Percentiles rank a stretch among this genome's conserved stretches.
These are phyloP conservation scores for Pseudobourletiella spinata DNA, from an alignment of 1,140 invertebrate species.

Conservation along the genomic window DNA sequence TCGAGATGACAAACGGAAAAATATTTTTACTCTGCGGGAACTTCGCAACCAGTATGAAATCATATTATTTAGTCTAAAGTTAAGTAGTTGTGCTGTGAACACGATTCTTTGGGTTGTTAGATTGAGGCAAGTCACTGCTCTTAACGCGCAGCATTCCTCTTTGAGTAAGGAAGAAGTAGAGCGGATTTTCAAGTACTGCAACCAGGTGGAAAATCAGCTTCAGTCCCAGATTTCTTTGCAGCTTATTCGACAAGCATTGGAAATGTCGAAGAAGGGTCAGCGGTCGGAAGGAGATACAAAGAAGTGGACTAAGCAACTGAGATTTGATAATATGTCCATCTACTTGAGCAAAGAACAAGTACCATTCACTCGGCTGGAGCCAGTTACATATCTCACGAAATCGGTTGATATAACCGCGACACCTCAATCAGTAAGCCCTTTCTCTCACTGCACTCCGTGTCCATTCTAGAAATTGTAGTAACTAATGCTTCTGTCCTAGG, in stretches of 20 bases:
- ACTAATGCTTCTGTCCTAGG: not conserved
- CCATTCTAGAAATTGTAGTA: no score
- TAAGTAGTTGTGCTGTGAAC: no score
- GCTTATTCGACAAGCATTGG: not conserved
- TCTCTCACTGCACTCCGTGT: no score
- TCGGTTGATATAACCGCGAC: no score
- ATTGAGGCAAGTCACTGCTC: not conserved
- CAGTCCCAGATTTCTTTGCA: not conserved
- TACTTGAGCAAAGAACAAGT: conserved; percentile 17
- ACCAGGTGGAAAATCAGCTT: not conserved
- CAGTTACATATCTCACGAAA: not conserved
- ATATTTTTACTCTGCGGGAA: not conserved
- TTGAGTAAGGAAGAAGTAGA: not conserved
- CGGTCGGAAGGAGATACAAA: not conserved
- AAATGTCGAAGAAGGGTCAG: no score
- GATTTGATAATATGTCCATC: conserved; percentile 12
- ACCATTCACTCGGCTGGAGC: not conserved
- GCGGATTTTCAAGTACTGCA: not conserved
- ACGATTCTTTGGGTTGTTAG: no score
- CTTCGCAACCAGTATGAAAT: not conserved
- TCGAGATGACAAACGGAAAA: not conserved
- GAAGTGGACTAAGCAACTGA: conserved; percentile 2
- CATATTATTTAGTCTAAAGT: no score
- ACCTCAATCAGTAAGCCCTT: no score
- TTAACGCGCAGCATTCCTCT: not conserved